Evolutionary conservation across 2,888 invertebrate genomes (phyloP).

Genomic region (Macrosoma leucophasiata): DNA sequence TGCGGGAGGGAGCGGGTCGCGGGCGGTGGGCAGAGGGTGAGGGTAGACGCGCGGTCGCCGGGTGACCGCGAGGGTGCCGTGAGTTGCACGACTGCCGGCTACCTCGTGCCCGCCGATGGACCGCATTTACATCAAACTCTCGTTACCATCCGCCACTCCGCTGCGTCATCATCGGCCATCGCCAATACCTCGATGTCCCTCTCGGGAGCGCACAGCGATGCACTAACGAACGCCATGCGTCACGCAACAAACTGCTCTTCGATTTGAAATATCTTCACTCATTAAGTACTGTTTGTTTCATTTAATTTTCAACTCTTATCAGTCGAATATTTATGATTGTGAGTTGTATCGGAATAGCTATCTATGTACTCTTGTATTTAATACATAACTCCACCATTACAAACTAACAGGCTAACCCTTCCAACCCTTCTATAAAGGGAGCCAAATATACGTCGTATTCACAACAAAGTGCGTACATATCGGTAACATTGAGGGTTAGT

Average conservation of each 20-base stretch:
- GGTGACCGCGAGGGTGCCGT: conserved; percentile 33
- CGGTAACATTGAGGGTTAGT: conserved; percentile 50
- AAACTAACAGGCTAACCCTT: too few relatives aligned
- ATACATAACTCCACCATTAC: too few relatives aligned
- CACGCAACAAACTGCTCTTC: too few relatives aligned
- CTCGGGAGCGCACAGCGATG: conserved; percentile 7
- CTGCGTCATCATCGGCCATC: conserved; percentile 36
- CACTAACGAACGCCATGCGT: conserved; percentile 6
- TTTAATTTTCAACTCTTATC: too few relatives aligned
- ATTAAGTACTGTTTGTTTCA: too few relatives aligned
- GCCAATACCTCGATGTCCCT: conserved; percentile 16
- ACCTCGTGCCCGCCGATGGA: conserved; percentile 26
- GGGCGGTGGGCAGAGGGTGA: conserved; percentile 25
- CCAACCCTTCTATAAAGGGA: background rate
- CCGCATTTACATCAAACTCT: conserved; percentile 63
- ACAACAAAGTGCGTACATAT: conserved; percentile 31
- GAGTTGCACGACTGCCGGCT: conserved; percentile 36
- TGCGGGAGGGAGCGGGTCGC: conserved; percentile 30
- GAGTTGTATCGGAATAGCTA: too few relatives aligned
- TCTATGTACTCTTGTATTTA: too few relatives aligned
- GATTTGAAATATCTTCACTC: too few relatives aligned
- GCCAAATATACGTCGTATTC: conserved; percentile 11
- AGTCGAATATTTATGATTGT: too few relatives aligned
- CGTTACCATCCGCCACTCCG: conserved; percentile 46
- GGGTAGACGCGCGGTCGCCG: conserved; percentile 22